A percentile compares a stretch with the other conserved stretches of the same genome.
phyloP scores from a whole-genome alignment of 2,888 invertebrate species.

The Apoderus coryli region DNA sequence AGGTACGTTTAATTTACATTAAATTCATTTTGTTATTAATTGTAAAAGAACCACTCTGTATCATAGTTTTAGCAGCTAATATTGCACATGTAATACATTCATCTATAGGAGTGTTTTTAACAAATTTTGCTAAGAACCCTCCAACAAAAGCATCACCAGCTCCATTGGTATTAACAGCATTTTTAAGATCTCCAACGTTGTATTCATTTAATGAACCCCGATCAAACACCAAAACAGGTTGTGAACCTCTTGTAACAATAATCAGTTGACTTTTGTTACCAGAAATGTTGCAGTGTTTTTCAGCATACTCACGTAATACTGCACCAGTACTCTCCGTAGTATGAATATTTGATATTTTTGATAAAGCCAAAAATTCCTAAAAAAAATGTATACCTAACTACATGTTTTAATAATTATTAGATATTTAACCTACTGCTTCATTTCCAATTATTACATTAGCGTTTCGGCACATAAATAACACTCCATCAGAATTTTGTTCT shows the following conservation, averaged over 20 bases:
- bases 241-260: conserved; percentile 20
- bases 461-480: conserved; percentile 16
- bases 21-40: conserved; percentile 8
- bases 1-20: too few species aligned
- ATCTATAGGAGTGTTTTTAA: conserved; percentile 2
- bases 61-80: conserved; percentile 5
- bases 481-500: conserved; percentile 16
- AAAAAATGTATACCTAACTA: conserved; percentile 11
- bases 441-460: conserved; percentile 22
- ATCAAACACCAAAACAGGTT: conserved; percentile 15
- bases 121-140: conserved; percentile 9
- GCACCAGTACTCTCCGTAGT: too few species aligned
- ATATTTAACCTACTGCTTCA: conserved; percentile 19
- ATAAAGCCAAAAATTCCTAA: conserved; percentile 20
- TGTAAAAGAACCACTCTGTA: conserved; percentile 8
- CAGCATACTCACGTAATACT: too few species aligned
- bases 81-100: conserved; percentile 7
- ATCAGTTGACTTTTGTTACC: too few species aligned
- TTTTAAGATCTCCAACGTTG: conserved; percentile 12
- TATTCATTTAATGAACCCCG: conserved; percentile 13
- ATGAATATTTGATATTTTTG: conserved; percentile 11
- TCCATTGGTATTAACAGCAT: conserved; percentile 20
- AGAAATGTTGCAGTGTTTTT: too few species aligned
- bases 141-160: conserved; percentile 25
- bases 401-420: background rate